These are phyloP conservation scores for Rotaria sp. DNA, from an alignment of 2,888 invertebrate species.

Conservation along the genomic window DNA sequence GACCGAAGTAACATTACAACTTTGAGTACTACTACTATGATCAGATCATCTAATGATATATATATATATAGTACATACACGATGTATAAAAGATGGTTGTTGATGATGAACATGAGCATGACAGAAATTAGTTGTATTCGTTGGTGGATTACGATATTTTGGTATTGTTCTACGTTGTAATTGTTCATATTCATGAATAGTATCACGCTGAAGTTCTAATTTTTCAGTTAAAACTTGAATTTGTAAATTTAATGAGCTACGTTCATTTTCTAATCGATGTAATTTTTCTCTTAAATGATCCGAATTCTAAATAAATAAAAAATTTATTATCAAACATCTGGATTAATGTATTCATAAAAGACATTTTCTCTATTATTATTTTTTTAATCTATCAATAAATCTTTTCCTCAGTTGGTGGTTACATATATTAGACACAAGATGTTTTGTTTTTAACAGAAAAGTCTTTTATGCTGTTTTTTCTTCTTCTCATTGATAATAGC, in stretches of 20 bases:
- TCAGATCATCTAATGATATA: background rate
- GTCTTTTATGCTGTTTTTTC: background rate
- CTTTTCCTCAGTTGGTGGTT: background rate
- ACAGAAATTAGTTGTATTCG: background rate
- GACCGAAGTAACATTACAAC: background rate
- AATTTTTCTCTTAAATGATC: conserved; percentile 11
- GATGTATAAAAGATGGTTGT: background rate
- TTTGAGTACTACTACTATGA: background rate
- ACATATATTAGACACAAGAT: background rate
- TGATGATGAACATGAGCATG: background rate
- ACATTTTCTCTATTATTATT: background rate
- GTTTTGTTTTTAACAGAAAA: background rate
- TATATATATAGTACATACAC: background rate
- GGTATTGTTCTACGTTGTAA: background rate
- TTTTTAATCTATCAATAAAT: background rate
- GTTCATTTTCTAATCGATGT: conserved; percentile 27
- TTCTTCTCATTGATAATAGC: background rate
- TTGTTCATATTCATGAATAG: conserved; percentile 18
- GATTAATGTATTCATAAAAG: background rate
- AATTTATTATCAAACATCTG: background rate
- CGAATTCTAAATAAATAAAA: background rate
- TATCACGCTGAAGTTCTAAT: conserved; percentile 5
- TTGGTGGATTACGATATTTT: background rate
- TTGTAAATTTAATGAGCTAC: conserved; percentile 9
- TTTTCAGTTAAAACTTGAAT: conserved; percentile 17